Base-by-base conservation (phyloP, 2,888 invertebrate genomes). In the Dynastes hyllus region DNA sequence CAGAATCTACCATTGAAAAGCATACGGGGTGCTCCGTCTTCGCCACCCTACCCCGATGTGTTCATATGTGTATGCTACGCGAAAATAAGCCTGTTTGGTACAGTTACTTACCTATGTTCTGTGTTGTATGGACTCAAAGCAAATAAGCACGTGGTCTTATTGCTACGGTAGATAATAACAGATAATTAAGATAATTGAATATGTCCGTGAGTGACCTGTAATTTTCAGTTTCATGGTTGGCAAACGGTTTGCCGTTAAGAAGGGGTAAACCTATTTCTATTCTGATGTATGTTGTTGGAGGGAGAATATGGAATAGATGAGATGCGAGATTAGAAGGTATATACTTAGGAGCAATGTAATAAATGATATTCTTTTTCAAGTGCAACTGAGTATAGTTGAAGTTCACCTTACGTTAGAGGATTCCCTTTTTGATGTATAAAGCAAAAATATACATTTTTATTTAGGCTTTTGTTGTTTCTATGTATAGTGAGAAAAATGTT, bases 151-250 rank as follows among this genome's bases (percentile, higher is more conserved):
- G 73, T 73, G 73, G 73, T 73, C 58, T 37, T 58, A 73, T 73
- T 73, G 58, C 40, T 73, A 73, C 5, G 22, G 55, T n/a, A 40
- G 55, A 73, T 73, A 73, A 73, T 73, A 71, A 37, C 37, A 40
- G 73, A 40, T 73, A 73, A 73, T 73, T 73, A 73, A 71, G 73
- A 73, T 73, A 58, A 73, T 73, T 73, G 73, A 29, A 58, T 71
- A 9, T 16, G 58, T 16, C 8, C 2, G 29, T 71, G 73, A 58
- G 40, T 73, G 40, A 73, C 58, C 73, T 73, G 55, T 73, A 40
- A 73, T 40, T 40, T 58, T 73, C 69, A 51, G 16, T 55, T 55
- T 55, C 65, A 29, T 13, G 63, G 65, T 65, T 29, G 65, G 55
- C 13, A 16, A 13, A 55, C 22, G 22, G 5, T 11, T 55, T 22